These are phyloP conservation scores for Drosophila lowei DNA, from an alignment of 1,140 invertebrate species.

Conservation along the genomic window DNA sequence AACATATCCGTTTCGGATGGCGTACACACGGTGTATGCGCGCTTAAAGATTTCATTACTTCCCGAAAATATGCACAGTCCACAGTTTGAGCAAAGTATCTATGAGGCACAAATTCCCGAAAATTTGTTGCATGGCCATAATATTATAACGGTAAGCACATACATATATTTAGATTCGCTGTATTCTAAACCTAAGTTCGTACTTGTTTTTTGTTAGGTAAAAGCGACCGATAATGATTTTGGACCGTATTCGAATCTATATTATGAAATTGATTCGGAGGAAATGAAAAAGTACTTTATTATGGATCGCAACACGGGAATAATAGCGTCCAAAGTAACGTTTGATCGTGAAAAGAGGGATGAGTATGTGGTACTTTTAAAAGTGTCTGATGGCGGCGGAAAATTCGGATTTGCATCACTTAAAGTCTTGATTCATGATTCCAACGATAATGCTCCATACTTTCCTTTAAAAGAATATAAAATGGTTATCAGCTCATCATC, in stretches of 20 bases:
- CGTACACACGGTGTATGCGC: slow-evolving; percentile 92
- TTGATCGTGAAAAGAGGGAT: slow-evolving; percentile 91
- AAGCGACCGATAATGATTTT: slow-evolving; percentile 91
- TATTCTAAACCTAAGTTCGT: neutral
- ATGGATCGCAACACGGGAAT: slow-evolving; percentile 91
- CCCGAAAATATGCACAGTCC: slow-evolving; percentile 92
- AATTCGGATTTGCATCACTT: slow-evolving; percentile 90
- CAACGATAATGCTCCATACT: slow-evolving; percentile 94
- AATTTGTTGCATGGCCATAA: slow-evolving; percentile 90
- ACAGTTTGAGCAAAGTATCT: slow-evolving; percentile 88
- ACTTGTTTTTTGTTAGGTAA: slow-evolving; percentile 84
- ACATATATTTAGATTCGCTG: neutral
- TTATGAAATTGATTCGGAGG: slow-evolving; percentile 92
- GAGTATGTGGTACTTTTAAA: slow-evolving; percentile 91
- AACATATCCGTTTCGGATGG: slow-evolving; percentile 97
- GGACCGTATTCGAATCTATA: slow-evolving; percentile 91
- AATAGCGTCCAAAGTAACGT: slow-evolving; percentile 88
- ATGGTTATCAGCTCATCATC: slow-evolving; percentile 88
- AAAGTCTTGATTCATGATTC: slow-evolving; percentile 91
- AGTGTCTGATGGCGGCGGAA: slow-evolving; percentile 93
- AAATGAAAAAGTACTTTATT: slow-evolving; percentile 90
- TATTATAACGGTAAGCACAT: slow-evolving; percentile 48
- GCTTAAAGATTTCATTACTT: slow-evolving; percentile 91
- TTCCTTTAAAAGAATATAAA: slow-evolving; percentile 91
- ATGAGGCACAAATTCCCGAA: slow-evolving; percentile 91